Percentiles rank a stretch among this genome's conserved stretches.
Evolutionary conservation across 2,113 vertebrate genomes (phyloP).

Genomic region (Hippocampus guttulatus): DNA sequence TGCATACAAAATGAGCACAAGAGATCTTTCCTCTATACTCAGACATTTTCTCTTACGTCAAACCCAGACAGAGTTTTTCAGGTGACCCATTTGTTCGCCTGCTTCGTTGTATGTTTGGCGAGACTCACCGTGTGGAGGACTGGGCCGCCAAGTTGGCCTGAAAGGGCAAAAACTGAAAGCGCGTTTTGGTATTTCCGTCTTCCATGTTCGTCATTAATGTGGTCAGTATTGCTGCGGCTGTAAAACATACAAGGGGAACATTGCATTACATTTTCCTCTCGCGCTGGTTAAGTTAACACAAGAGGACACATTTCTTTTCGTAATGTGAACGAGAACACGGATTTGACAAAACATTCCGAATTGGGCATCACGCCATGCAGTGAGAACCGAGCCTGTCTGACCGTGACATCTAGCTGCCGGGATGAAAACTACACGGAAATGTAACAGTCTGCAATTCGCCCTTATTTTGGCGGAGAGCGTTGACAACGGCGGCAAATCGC

Average conservation of each 20-base stretch:
- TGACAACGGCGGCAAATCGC: too few relatives aligned
- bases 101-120: not conserved
- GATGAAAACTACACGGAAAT: too few relatives aligned
- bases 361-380: too few relatives aligned
- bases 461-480: too few relatives aligned
- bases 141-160: not conserved
- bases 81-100: not conserved
- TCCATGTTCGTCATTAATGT: not conserved
- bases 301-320: not conserved
- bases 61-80: not conserved
- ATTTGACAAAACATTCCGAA: too few relatives aligned
- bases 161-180: too few relatives aligned
- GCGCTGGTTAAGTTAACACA: not conserved
- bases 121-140: not conserved
- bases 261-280: not conserved
- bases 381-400: too few relatives aligned
- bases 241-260: not conserved
- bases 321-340: too few relatives aligned
- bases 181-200: not conserved
- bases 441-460: too few relatives aligned
- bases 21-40: slow-evolving; percentile 1
- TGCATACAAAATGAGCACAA: slow-evolving; percentile 35
- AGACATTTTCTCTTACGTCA: not conserved
- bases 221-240: not conserved
- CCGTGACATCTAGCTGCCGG: too few relatives aligned